These are phyloP conservation scores for Sturnira hondurensis DNA, from an alignment of 2,113 vertebrate genomes.

Conservation along the genomic window DNA sequence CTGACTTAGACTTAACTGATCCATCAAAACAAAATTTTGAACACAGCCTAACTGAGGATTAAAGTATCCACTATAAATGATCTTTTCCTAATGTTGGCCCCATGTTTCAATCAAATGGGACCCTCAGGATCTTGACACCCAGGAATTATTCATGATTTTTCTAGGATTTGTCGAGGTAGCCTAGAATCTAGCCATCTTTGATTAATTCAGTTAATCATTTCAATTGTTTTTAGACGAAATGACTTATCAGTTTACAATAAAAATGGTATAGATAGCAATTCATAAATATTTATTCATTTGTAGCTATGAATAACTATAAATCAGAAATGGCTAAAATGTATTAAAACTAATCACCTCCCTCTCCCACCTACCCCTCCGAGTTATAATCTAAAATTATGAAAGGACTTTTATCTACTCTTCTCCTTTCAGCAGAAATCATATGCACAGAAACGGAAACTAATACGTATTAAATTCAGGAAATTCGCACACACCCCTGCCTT, in stretches of 20 bases:
- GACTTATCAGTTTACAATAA: background rate
- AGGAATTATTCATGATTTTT: background rate
- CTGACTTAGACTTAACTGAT: background rate
- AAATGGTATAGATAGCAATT: background rate
- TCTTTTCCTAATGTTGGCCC: background rate
- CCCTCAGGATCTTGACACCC: background rate
- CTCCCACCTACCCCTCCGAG: too few relatives aligned
- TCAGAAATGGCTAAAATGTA: background rate
- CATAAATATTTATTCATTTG: background rate
- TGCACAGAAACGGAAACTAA: background rate
- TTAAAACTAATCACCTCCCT: background rate
- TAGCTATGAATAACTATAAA: background rate
- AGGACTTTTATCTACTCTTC: background rate
- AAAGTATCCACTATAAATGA: background rate
- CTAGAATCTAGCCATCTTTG: background rate
- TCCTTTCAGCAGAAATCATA: background rate
- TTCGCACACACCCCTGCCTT: background rate
- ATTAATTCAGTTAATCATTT: background rate
- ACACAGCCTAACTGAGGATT: background rate
- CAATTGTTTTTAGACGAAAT: background rate
- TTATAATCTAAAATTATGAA: background rate
- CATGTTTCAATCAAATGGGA: background rate
- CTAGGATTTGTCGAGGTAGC: background rate
- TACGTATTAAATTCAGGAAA: background rate
- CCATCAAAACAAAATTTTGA: background rate